Conservation (phyloP, 2,797 vertebrate species). For the Masticophis lateralis region DNA sequence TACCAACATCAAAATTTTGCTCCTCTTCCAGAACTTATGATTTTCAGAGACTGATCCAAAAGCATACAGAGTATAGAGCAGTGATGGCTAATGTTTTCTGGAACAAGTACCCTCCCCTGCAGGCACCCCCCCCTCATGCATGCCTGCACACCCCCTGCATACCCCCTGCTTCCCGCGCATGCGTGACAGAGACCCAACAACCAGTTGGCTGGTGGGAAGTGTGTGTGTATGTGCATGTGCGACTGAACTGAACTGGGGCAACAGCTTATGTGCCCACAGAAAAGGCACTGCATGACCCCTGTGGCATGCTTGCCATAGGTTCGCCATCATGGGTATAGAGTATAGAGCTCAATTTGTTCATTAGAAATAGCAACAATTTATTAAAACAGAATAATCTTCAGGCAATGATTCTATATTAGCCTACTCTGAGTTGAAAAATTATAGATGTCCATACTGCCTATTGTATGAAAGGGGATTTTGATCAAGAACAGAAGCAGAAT, state of each 20-base stretch:
- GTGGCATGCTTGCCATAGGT: no score
- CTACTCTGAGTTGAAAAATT: neutral
- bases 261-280: no score
- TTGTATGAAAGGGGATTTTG: neutral
- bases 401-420: neutral
- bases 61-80: neutral
- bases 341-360: neutral
- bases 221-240: no score
- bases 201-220: no score
- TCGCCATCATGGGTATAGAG: neutral
- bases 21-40: neutral
- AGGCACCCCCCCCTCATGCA: no score
- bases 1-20: neutral
- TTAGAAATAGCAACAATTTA: neutral
- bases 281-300: no score
- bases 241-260: no score
- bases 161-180: no score
- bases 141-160: no score
- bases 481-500: neutral
- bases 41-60: neutral
- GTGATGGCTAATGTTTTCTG: no score
- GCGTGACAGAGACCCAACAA: no score
- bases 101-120: no score
- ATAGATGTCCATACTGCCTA: neutral
- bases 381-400: neutral